Percentiles rank a stretch among this genome's conserved stretches.
phyloP scores from a whole-genome alignment of 2,797 vertebrate species.

The Hirundo rustica region DNA sequence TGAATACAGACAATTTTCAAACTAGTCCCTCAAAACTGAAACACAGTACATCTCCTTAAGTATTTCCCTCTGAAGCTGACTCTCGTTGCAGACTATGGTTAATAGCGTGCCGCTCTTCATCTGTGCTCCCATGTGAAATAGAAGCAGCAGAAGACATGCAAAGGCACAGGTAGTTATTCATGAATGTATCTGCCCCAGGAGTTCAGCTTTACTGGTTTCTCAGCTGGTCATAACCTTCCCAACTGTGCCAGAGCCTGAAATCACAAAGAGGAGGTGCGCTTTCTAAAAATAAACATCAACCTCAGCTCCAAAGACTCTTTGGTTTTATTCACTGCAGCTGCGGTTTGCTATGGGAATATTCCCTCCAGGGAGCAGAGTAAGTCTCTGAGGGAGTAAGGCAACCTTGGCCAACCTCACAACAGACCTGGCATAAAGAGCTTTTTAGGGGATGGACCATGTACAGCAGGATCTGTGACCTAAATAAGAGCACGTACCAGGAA shows the following conservation, averaged over 20 bases:
- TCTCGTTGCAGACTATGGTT: neutral
- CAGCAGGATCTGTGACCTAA: neutral
- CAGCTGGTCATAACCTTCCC: neutral
- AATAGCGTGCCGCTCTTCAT: rapidly evolving
- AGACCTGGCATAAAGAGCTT: neutral
- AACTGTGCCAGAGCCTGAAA: neutral
- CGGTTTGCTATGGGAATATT: neutral
- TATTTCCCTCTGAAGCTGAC: neutral
- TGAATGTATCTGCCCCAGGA: neutral
- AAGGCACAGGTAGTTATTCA: neutral
- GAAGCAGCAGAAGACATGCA: neutral
- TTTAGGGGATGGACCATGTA: neutral
- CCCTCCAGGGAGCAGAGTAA: neutral
- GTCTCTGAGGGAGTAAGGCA: neutral
- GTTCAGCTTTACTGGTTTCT: neutral
- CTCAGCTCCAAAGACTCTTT: neutral
- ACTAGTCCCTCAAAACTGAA: neutral
- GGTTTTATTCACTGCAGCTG: neutral
- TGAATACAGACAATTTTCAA: neutral
- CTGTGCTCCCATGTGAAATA: neutral
- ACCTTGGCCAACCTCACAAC: neutral
- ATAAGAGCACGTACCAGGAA: neutral
- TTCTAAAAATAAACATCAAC: neutral
- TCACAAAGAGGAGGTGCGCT: neutral
- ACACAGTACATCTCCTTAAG: neutral